Percentiles rank a stretch among this genome's conserved stretches.
Evolutionary conservation across 2,113 vertebrate species (phyloP).

Genomic region (Menura novaehollandiae): DNA sequence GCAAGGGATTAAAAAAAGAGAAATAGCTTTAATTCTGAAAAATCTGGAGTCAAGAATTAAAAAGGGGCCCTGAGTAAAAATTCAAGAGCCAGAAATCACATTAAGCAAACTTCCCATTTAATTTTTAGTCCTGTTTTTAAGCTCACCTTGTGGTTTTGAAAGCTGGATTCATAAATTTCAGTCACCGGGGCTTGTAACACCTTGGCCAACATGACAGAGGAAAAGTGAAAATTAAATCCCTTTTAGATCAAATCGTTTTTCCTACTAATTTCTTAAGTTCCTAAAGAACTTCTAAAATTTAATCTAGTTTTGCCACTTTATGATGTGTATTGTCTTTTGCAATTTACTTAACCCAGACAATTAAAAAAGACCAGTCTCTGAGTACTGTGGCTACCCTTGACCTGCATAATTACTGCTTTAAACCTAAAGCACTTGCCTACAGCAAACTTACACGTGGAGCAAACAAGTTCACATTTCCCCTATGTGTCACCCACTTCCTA

Average conservation of each 20-base stretch:
- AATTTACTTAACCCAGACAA: neutral
- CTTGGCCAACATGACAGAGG: neutral
- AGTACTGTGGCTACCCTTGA: neutral
- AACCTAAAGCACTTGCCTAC: neutral
- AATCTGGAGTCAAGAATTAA: neutral
- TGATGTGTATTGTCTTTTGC: neutral
- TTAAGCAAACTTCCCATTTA: neutral
- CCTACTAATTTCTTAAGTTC: neutral
- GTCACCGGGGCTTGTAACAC: neutral
- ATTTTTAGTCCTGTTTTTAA: neutral
- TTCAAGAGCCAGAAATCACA: neutral
- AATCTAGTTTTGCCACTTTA: neutral
- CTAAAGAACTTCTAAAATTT: neutral
- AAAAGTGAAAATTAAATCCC: neutral
- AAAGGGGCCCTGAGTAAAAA: neutral
- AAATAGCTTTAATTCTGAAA: constrained; percentile 7
- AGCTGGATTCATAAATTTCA: neutral
- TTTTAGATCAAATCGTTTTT: neutral
- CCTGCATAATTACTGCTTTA: neutral
- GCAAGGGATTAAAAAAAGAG: neutral
- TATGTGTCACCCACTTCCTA: neutral
- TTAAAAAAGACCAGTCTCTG: neutral
- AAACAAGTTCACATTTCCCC: neutral
- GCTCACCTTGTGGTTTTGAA: neutral
- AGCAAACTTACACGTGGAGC: neutral